Conservation (phyloP, 1,140 invertebrate species). For the Delia radicum region DNA sequence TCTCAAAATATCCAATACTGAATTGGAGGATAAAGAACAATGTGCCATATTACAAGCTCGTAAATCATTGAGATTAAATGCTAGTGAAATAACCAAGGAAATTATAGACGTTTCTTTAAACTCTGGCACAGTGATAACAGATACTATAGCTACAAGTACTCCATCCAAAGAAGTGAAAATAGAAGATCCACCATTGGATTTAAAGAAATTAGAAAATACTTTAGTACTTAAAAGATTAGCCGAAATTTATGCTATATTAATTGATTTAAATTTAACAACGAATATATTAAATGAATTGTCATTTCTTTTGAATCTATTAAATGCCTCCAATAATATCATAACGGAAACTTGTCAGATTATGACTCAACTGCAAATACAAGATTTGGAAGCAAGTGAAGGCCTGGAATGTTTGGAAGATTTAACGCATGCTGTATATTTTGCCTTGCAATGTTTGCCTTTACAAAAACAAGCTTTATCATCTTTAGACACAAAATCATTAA, state of each 20-base stretch:
- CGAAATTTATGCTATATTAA: conserved; percentile 40
- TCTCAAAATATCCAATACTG: conserved; percentile 40
- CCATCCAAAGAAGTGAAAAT: not conserved
- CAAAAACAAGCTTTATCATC: conserved; percentile 38
- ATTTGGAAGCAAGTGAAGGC: not conserved
- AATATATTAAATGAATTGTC: conserved; percentile 49
- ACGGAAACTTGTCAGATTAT: not conserved
- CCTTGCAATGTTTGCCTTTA: conserved; percentile 35
- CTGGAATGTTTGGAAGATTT: conserved; percentile 7
- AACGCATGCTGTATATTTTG: conserved; percentile 46
- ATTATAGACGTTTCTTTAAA: conserved; percentile 22
- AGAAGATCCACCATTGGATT: not conserved
- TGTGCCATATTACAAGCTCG: conserved; percentile 41
- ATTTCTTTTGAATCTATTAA: conserved; percentile 45
- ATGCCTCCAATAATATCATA: conserved; percentile 19
- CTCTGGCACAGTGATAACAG: not conserved
- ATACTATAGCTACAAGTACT: not conserved
- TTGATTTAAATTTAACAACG: conserved; percentile 45
- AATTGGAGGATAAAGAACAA: conserved; percentile 43
- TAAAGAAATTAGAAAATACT: conserved; percentile 18
- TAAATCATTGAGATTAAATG: conserved; percentile 37
- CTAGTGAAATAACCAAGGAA: conserved; percentile 39
- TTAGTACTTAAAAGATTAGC: conserved; percentile 26
- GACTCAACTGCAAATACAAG: not conserved
- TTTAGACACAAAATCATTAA: conserved; percentile 45